Percentiles rank a stretch among this genome's conserved stretches.
Evolutionary conservation across 2,113 vertebrate species (phyloP).

Genomic region (Dolichotis patagonum): DNA sequence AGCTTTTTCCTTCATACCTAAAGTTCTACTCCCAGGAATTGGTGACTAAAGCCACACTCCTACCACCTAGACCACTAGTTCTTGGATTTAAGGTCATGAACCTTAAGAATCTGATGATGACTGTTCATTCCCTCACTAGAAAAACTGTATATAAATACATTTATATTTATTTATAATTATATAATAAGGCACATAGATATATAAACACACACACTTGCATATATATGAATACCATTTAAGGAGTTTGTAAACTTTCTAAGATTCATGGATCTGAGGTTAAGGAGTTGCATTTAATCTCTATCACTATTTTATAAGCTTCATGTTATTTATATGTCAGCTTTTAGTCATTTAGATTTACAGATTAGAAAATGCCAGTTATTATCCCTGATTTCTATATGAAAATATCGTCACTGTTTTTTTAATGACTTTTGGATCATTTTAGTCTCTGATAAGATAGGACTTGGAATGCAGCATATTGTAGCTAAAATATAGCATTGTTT

Average conservation of each 20-base stretch:
- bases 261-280: not conserved
- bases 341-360: not conserved
- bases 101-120: not conserved
- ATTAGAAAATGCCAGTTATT: not conserved
- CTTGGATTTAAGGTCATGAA: not conserved
- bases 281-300: not conserved
- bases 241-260: not conserved
- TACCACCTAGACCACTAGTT: not conserved
- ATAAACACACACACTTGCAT: not conserved
- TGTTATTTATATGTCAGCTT: not conserved
- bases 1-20: constrained; percentile 21
- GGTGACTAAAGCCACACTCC: not conserved
- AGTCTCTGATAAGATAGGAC: not conserved
- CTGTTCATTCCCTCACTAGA: not conserved
- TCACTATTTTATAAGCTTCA: not conserved
- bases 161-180: not conserved
- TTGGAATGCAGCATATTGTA: not conserved
- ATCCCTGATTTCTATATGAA: not conserved
- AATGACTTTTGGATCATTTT: constrained; percentile 32
- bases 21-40: not conserved
- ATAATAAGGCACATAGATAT: not conserved
- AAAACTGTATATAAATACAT: not conserved
- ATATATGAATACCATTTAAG: not conserved
- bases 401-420: not conserved
- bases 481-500: not conserved